Conservation (phyloP, 1,140 invertebrate species). For the Cydia fagiglandana region DNA sequence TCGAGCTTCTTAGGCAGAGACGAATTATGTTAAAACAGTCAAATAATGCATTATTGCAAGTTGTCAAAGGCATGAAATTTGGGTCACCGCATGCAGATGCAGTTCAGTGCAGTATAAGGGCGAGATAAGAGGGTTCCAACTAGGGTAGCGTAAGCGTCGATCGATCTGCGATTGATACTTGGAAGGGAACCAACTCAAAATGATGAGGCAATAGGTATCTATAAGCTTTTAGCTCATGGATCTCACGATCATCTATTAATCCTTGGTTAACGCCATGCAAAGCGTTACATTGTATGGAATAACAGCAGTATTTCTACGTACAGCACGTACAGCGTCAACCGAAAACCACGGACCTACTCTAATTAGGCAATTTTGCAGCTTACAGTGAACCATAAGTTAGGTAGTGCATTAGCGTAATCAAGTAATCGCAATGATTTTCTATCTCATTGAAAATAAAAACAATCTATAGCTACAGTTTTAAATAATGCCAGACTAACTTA, state of each 20-base stretch:
- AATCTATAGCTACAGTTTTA: neutral
- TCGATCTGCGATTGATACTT: slow-evolving; percentile 37
- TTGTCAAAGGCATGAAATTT: slow-evolving; percentile 54
- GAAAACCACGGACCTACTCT: too few relatives aligned
- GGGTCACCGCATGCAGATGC: slow-evolving; percentile 59
- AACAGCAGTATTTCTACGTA: too few relatives aligned
- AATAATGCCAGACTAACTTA: neutral
- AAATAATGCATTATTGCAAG: slow-evolving; percentile 19
- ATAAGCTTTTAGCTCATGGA: neutral
- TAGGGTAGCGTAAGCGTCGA: slow-evolving; percentile 34
- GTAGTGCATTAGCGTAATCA: too few relatives aligned
- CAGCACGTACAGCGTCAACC: too few relatives aligned
- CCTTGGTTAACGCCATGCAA: too few relatives aligned
- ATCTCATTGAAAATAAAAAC: too few relatives aligned
- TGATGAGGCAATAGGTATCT: neutral
- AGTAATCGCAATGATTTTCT: too few relatives aligned
- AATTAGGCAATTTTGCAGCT: too few relatives aligned
- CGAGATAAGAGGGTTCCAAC: slow-evolving; percentile 48
- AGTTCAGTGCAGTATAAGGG: slow-evolving; percentile 61
- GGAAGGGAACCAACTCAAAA: slow-evolving; percentile 18
- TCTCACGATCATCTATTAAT: too few relatives aligned
- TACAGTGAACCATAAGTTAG: too few relatives aligned
- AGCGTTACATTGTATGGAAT: too few relatives aligned
- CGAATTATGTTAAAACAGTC: neutral
- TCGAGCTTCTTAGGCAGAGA: too few relatives aligned